A percentile compares a stretch with the other conserved stretches of the same genome.
These are phyloP conservation scores for Coronaproctus castanopsis DNA, from an alignment of 2,888 invertebrate species.

Conservation along the genomic window DNA sequence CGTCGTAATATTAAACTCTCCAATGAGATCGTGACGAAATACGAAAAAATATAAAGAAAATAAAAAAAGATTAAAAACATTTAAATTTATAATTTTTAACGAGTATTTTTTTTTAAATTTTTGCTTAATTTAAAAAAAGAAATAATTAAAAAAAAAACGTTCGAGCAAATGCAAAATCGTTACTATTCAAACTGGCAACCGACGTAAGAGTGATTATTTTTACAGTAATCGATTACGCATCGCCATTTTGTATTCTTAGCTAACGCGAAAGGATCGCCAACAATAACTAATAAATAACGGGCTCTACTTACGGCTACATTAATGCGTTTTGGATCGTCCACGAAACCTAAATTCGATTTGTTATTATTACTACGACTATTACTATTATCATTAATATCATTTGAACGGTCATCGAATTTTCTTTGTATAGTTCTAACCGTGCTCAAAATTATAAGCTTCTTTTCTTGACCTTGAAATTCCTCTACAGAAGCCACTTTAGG, in stretches of 20 bases:
- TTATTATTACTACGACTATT: background rate
- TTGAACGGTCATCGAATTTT: conserved; percentile 30
- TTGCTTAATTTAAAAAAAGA: no score
- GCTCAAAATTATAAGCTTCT: conserved; percentile 48
- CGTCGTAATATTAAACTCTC: no score
- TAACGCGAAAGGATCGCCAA: conserved; percentile 64
- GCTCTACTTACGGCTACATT: conserved; percentile 81
- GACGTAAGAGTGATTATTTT: conserved; percentile 2
- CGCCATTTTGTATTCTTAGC: conserved; percentile 46
- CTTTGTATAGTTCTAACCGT: conserved; percentile 34
- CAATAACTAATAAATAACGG: conserved; percentile 51
- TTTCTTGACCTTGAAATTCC: conserved; percentile 70
- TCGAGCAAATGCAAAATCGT: no score
- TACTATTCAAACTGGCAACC: conserved; percentile 9
- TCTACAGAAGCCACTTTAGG: conserved; percentile 64
- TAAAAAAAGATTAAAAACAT: no score
- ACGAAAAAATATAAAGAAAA: no score
- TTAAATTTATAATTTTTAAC: no score
- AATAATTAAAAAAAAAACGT: no score
- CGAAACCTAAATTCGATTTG: conserved; percentile 38
- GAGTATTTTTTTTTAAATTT: no score
- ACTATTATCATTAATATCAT: conserved; percentile 28
- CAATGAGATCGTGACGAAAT: no score
- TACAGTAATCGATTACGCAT: conserved; percentile 16
- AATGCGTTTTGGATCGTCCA: conserved; percentile 52